Percentiles rank a stretch among this genome's conserved stretches.
These are phyloP conservation scores for Mustela nigripes DNA, from an alignment of 2,113 vertebrate species.

Conservation along the genomic window DNA sequence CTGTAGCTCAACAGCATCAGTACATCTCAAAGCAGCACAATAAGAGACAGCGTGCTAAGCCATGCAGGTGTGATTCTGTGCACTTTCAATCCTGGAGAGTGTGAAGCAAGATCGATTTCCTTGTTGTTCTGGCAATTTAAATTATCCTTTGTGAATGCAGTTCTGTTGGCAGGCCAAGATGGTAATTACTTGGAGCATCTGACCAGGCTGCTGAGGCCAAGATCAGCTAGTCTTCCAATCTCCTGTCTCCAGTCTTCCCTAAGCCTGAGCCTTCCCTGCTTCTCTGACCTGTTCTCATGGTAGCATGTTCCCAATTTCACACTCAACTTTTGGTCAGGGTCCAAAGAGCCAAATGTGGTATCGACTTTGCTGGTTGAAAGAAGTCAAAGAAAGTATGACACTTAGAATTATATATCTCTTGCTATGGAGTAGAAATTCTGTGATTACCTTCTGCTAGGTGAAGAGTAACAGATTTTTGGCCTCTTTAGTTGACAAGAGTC, in stretches of 20 bases:
- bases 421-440: not conserved
- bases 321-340: not conserved
- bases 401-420: not conserved
- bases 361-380: conserved; percentile 15
- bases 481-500: not conserved
- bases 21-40: not conserved
- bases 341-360: not conserved
- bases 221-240: not conserved
- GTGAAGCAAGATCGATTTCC: not conserved
- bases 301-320: not conserved
- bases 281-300: not conserved
- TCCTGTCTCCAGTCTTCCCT: not conserved
- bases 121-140: not conserved
- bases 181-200: not conserved
- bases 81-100: not conserved
- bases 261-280: not conserved
- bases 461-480: not conserved
- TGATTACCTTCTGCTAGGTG: not conserved
- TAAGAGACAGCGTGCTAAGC: not conserved
- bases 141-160: not conserved
- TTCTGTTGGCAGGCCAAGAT: not conserved
- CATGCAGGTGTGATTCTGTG: not conserved
- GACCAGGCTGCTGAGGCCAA: conserved; percentile 3
- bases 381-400: conserved; percentile 33
- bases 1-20: not conserved